A percentile compares a stretch with the other conserved stretches of the same genome.
phyloP scores from a whole-genome alignment of 2,113 vertebrate genomes.

The Hippocampus mohnikei region DNA sequence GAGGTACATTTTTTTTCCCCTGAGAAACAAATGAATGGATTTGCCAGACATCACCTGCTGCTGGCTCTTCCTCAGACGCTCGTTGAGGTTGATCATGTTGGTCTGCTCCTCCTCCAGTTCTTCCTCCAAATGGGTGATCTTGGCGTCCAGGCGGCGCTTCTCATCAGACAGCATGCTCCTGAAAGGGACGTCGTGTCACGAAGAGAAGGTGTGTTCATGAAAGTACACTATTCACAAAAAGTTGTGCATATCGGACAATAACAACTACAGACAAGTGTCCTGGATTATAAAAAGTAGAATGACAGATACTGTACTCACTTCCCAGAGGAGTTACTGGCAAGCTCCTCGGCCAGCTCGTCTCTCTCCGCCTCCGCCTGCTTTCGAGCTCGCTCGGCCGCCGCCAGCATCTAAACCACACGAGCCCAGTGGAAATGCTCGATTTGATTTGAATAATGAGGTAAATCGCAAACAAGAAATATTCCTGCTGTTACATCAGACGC shows the following conservation, averaged over 20 bases:
- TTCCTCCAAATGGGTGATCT: slow-evolving; percentile 86
- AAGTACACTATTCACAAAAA: not conserved
- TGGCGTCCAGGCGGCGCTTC: slow-evolving; percentile 83
- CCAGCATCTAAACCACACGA: slow-evolving; percentile 65
- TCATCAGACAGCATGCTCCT: slow-evolving; percentile 83
- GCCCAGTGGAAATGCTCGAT: not conserved
- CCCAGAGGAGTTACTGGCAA: slow-evolving; percentile 78
- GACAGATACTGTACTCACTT: slow-evolving; percentile 67
- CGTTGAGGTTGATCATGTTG: slow-evolving; percentile 81
- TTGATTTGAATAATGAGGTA: not conserved
- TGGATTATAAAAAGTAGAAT: not conserved
- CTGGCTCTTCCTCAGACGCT: slow-evolving; percentile 85
- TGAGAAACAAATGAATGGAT: too few species aligned
- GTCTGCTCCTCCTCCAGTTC: slow-evolving; percentile 91
- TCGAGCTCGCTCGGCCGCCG: slow-evolving; percentile 82
- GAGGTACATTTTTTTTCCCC: too few species aligned
- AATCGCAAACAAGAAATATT: too few species aligned
- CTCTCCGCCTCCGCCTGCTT: slow-evolving; percentile 88
- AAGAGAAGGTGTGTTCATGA: not conserved
- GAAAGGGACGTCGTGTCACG: not conserved
- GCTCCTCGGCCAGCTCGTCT: slow-evolving; percentile 85
- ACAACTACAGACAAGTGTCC: not conserved
- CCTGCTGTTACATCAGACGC: too few species aligned
- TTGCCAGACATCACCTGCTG: slow-evolving; percentile 77
- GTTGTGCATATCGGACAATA: not conserved